phyloP scores from a whole-genome alignment of 2,888 invertebrate species.

The Cerastis rubricosa region DNA sequence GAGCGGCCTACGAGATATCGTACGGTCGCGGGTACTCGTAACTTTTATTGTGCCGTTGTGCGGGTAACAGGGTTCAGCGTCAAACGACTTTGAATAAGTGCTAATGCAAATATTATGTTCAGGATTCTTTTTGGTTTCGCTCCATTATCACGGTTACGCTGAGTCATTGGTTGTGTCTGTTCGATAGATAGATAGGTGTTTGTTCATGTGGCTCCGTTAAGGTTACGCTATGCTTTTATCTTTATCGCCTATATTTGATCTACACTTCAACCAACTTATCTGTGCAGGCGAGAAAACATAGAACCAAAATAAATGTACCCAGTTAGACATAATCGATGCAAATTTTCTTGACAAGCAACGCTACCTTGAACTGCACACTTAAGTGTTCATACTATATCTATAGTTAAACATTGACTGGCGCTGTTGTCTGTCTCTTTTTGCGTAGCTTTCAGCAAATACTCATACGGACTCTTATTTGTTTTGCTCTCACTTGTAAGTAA shows the following conservation, averaged over 20 bases:
- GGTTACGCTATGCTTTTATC: constrained; percentile 37
- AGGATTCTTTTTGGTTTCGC: constrained; percentile 64
- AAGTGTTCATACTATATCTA: neutral
- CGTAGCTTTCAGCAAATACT: neutral
- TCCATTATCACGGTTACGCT: constrained; percentile 55
- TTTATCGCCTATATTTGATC: neutral
- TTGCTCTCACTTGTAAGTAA: neutral
- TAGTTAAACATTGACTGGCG: constrained; percentile 1
- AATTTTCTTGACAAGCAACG: too few relatives aligned
- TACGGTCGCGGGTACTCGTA: constrained; percentile 50
- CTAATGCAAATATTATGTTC: constrained; percentile 70
- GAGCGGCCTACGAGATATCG: constrained; percentile 62
- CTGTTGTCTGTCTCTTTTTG: constrained; percentile 3
- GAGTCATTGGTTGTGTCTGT: constrained; percentile 42
- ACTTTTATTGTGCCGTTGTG: constrained; percentile 59
- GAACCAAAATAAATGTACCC: too few relatives aligned
- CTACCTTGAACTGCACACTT: too few relatives aligned
- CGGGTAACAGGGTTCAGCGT: constrained; percentile 48
- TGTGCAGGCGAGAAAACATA: too few relatives aligned
- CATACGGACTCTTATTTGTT: neutral
- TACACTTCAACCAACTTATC: too few relatives aligned
- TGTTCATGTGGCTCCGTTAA: constrained; percentile 31
- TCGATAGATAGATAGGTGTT: constrained; percentile 47
- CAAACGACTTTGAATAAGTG: constrained; percentile 68
- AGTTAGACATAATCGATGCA: too few relatives aligned